phyloP scores from a whole-genome alignment of 2,888 invertebrate species.

The Macrosiphum euphorbiae region DNA sequence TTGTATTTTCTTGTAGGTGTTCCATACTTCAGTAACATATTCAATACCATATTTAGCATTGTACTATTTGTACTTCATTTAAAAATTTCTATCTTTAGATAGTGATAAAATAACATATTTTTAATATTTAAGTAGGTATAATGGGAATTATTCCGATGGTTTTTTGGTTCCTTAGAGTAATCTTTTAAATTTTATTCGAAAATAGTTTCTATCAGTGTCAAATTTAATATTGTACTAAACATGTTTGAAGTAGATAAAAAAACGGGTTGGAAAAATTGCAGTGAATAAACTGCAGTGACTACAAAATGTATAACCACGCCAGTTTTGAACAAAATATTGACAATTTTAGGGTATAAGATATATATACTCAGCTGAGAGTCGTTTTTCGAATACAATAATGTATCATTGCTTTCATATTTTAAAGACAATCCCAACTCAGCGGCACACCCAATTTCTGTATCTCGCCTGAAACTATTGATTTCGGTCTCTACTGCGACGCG shows the following conservation, averaged over 20 bases:
- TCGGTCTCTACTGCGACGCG: neutral
- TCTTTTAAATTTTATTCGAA: neutral
- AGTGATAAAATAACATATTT: neutral
- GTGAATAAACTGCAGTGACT: no score
- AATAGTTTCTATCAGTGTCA: neutral
- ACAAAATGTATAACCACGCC: neutral
- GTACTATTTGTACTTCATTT: neutral
- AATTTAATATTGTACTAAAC: neutral
- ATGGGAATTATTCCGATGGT: neutral
- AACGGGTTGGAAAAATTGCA: neutral
- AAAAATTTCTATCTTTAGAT: neutral
- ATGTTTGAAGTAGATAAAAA: neutral
- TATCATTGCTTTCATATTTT: slow-evolving; percentile 8
- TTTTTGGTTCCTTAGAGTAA: neutral
- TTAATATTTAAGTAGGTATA: neutral
- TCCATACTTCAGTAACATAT: neutral
- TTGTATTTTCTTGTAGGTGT: neutral
- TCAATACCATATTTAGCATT: neutral
- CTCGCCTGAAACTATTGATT: neutral
- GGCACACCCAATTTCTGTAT: neutral
- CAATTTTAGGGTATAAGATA: neutral
- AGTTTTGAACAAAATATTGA: neutral
- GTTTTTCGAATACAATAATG: neutral
- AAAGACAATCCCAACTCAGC: neutral
- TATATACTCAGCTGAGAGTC: neutral